These are phyloP conservation scores for Vidua chalybeata DNA, from an alignment of 2,113 vertebrate species.

Conservation along the genomic window DNA sequence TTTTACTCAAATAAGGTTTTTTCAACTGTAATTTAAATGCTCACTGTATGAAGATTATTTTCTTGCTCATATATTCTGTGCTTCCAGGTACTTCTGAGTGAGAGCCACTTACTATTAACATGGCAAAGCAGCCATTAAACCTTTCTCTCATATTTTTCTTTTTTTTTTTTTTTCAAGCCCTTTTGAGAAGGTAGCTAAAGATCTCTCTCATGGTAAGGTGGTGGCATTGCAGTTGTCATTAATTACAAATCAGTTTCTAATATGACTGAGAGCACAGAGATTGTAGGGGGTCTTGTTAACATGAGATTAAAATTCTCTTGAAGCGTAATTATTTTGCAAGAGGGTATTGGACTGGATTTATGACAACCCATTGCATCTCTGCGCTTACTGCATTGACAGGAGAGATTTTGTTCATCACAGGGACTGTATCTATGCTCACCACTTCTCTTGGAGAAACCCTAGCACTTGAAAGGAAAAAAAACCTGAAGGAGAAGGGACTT, in stretches of 20 bases:
- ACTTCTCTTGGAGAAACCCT: background rate
- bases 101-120: background rate
- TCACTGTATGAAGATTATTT: background rate
- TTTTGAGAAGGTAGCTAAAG: background rate
- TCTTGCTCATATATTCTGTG: background rate
- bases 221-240: conserved; percentile 60
- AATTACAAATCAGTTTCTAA: conserved; percentile 75
- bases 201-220: conserved; percentile 37
- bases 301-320: conserved; percentile 64
- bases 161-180: background rate
- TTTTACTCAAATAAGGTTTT: background rate
- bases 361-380: background rate
- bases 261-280: conserved; percentile 62
- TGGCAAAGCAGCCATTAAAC: background rate
- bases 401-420: background rate
- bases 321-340: conserved; percentile 67
- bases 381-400: background rate
- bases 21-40: background rate
- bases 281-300: conserved; percentile 67
- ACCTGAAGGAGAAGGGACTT: background rate
- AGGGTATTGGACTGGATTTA: conserved; percentile 28
- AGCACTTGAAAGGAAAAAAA: background rate
- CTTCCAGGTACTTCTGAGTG: background rate
- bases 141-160: background rate
- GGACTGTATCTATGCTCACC: background rate